Conservation (phyloP, 2,113 vertebrate genomes). For the Microtus pennsylvanicus region DNA sequence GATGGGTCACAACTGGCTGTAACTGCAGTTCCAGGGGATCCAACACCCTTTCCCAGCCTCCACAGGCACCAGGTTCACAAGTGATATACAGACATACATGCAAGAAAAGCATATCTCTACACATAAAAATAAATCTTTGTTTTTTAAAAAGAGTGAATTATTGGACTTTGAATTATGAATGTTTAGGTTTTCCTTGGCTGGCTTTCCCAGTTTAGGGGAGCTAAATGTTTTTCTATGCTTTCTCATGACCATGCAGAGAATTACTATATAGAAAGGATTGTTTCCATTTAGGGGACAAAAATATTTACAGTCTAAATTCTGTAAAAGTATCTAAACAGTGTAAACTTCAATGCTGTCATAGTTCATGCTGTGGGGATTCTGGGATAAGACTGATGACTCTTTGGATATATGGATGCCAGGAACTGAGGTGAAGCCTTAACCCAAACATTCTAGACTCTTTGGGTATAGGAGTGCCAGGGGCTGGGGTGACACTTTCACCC, state of each 20-base stretch:
- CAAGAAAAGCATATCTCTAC: background rate
- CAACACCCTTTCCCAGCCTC: background rate
- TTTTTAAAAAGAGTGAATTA: background rate
- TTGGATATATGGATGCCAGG: no score
- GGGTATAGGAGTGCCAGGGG: no score
- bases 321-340: conserved; percentile 45
- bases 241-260: conserved; percentile 23
- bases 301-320: conserved; percentile 30
- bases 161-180: conserved; percentile 1
- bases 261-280: conserved; percentile 29
- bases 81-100: background rate
- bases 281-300: conserved; percentile 51
- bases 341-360: conserved; percentile 33
- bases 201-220: conserved; percentile 4
- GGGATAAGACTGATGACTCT: background rate
- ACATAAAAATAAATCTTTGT: background rate
- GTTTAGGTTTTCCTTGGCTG: conserved; percentile 34
- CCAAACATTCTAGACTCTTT: no score
- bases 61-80: background rate
- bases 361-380: background rate
- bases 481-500: no score
- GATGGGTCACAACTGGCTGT: background rate
- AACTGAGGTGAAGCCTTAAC: no score
- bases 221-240: conserved; percentile 60
- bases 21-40: background rate